Evolutionary conservation across 2,888 invertebrate genomes (phyloP), one percentile per base, ranked within the genome.

Genomic region (Perizoma flavofasciatum): DNA sequence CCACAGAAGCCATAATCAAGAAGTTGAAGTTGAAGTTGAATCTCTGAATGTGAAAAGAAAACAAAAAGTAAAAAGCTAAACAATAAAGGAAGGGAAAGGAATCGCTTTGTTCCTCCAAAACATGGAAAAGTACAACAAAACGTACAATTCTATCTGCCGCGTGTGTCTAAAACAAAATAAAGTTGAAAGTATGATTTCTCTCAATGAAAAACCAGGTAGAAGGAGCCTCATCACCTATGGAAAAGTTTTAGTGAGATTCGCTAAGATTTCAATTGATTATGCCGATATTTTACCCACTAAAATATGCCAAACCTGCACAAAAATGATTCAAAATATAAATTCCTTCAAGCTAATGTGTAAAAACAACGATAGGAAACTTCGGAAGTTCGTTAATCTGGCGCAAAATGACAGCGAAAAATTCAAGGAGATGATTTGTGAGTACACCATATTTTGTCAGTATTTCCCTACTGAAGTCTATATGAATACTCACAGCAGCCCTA

Each of bases 331-430:
- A 72, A 81, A 86, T 67, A 76, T 84, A n/a, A 82, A 88, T 47
- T 65, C 67, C 49, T 90, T 91, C 50, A 88, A 88, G 67, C 68
- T 84, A 32, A 83, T 71, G 47, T 87, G 89, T 57, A 85, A 89
- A 77, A 73, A 76, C 0, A 85, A 80, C 48, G 75, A 88, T 22
- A 74, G 74, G 61, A 67, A 71, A 11, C 65, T 88, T 2, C 69
- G 73, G 52, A 67, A 66, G 43, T 65, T 82, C n/a, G 10, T 57
- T 9, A 62, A 63, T 59, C 63, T 59, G 0, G 56, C 63, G 59
- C 37, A 63, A 39, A 61, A 69, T 46, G n/a, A 61, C 61, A 44
- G 50, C 57, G 50, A 68, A 45, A 37, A 11, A 57, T 67, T 5
- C 49, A 68, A 7, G 53, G 73, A 79, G 66, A 75, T 74, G 55